Percentiles rank a stretch among this genome's conserved stretches.
These are phyloP conservation scores for Rhinopithecus roxellana DNA, from an alignment of 2,113 vertebrate genomes.

Conservation along the genomic window DNA sequence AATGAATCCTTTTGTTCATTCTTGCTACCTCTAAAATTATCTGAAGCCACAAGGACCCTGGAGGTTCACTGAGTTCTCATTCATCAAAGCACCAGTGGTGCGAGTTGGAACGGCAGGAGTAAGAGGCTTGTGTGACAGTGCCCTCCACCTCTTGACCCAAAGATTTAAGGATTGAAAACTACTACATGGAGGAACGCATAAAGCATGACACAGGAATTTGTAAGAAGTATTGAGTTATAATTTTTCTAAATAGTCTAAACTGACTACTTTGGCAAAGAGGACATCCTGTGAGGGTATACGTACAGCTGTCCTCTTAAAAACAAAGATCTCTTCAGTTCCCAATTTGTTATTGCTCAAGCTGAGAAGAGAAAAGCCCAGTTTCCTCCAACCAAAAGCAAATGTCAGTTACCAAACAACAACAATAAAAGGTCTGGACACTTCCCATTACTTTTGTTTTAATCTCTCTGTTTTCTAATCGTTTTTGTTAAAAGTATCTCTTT, in stretches of 20 bases:
- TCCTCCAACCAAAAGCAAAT: neutral
- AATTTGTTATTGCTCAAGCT: neutral
- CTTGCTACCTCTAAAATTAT: neutral
- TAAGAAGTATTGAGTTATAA: neutral
- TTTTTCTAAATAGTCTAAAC: neutral
- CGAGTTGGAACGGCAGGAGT: neutral
- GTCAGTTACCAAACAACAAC: neutral
- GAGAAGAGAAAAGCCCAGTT: neutral
- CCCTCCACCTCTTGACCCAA: neutral
- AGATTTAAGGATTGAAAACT: neutral
- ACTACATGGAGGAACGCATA: neutral
- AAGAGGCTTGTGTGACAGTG: accelerated
- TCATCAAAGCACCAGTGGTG: accelerated
- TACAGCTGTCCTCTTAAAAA: neutral
- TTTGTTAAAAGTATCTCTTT: conserved; percentile 3
- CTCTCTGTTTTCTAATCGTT: neutral
- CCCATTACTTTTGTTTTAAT: neutral
- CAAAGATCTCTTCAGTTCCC: neutral
- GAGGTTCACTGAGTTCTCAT: neutral
- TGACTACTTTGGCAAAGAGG: neutral
- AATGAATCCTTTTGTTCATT: neutral
- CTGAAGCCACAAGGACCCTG: accelerated
- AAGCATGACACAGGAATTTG: neutral
- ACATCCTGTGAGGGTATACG: neutral
- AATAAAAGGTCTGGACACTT: neutral